Evolutionary conservation across 2,888 invertebrate genomes (phyloP).

Genomic region (Lasioglossum oenotherae): DNA sequence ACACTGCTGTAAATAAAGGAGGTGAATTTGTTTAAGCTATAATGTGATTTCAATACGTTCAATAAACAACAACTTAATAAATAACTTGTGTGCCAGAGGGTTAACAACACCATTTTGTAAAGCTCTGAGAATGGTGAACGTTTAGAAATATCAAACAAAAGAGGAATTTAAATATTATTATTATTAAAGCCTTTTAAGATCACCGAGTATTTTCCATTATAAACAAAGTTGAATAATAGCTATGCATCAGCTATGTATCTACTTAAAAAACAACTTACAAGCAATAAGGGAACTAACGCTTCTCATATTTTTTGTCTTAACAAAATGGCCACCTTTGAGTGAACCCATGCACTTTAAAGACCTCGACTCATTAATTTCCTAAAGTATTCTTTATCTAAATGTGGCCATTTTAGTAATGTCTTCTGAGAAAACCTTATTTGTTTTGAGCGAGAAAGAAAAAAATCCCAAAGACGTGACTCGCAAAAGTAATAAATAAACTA

Average conservation of each 20-base stretch:
- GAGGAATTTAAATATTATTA: neutral
- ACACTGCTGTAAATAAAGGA: neutral
- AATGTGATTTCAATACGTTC: neutral
- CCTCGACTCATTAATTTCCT: neutral
- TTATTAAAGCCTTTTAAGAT: neutral
- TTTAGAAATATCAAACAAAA: neutral
- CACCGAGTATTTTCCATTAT: neutral
- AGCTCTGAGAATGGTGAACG: neutral
- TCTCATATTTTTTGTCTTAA: neutral
- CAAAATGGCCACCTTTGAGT: neutral
- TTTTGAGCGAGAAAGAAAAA: neutral
- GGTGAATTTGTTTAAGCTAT: neutral
- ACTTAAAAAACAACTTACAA: neutral
- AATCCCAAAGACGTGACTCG: neutral
- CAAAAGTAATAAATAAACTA: neutral
- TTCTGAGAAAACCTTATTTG: neutral
- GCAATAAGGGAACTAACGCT: neutral
- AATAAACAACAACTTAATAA: too few species aligned
- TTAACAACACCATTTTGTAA: neutral
- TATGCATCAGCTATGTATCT: neutral
- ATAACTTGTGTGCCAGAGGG: neutral
- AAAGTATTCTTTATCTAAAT: conserved; percentile 6
- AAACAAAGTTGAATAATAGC: neutral
- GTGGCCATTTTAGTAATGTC: neutral
- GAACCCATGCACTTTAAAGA: neutral